Evolutionary conservation across 2,113 vertebrate species (phyloP), one percentile per base, ranked within the genome.

Genomic region (Todiramphus chloris): DNA sequence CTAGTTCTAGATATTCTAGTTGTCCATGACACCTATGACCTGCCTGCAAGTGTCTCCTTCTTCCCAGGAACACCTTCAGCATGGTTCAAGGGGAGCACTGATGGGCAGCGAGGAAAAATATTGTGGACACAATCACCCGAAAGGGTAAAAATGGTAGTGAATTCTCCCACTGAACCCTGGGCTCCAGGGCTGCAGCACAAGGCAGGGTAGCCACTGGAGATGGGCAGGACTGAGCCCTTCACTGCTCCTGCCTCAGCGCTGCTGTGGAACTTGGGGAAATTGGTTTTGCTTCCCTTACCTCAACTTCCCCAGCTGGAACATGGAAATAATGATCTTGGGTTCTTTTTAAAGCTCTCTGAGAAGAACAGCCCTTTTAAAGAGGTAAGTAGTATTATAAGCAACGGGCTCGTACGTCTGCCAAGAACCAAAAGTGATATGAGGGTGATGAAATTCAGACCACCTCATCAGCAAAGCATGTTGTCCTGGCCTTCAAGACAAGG

Each of bases 401-500:
- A 74, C 68, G 1, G 72, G 62, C 60, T 78, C 70, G 69, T 37
- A 23, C 0, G 79, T 85, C 96, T 95, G 94, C 96, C 96, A 96
- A 97, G 96, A 96, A 68, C 85, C 88, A 97, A 75, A 96, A 96
- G 96, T 93, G 93, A 96, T 97, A 96, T 13, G 93, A 88, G 93
- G 88, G 96, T 94, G 94, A 96, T 92, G 94, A 96, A 95, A 96
- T 94, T 94, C 94, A 96, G 96, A 51, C 75, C 92, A 96, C 92
- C 90, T 96, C 93, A 96, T 94, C 96, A 75, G 94, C 68, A 86
- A 96, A 97, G 94, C 83, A 96, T 96, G 90, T 88, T 96, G 93
- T 92, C 92, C 94, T 96, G 96, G 96, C 96, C 90, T 95, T 96
- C 96, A 97, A 96, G 96, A 96, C 94, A 96, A 94, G 96, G 93